Conservation (phyloP, 2,797 vertebrate genomes). For the Pteronotus mesoamericanus region DNA sequence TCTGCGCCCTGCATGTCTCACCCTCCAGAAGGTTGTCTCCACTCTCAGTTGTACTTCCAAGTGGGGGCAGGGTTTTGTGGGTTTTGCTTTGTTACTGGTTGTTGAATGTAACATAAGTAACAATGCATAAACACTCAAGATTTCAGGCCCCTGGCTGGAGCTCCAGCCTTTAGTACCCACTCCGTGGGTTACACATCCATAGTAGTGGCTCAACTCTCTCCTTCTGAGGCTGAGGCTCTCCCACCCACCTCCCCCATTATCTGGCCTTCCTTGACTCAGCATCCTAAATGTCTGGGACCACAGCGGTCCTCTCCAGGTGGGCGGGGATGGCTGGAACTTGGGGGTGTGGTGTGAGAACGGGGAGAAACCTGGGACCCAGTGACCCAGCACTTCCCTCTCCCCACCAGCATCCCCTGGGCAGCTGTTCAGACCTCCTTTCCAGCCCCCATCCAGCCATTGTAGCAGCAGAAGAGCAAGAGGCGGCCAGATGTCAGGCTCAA, state of each 20-base stretch:
- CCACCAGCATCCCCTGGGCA: background rate
- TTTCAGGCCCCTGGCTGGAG: background rate
- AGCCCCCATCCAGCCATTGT: background rate
- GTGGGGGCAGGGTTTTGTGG: background rate
- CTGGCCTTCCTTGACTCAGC: background rate
- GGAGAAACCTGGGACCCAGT: background rate
- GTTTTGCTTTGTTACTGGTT: background rate
- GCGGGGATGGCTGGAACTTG: background rate
- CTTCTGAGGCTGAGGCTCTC: background rate
- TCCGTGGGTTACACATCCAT: background rate
- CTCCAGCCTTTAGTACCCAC: background rate
- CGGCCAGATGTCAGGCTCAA: background rate
- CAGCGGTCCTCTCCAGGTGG: background rate
- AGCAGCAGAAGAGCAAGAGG: background rate
- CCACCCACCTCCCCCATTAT: background rate
- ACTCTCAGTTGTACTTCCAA: background rate
- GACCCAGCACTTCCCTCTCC: background rate
- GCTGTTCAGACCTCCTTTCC: background rate
- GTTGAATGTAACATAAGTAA: background rate
- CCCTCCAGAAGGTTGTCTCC: background rate
- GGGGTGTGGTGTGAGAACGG: background rate
- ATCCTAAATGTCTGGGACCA: background rate
- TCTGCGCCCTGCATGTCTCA: background rate
- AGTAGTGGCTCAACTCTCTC: background rate
- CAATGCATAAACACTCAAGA: background rate